phyloP scores from a whole-genome alignment of 2,888 invertebrate genomes.

The Patella pellucida region DNA sequence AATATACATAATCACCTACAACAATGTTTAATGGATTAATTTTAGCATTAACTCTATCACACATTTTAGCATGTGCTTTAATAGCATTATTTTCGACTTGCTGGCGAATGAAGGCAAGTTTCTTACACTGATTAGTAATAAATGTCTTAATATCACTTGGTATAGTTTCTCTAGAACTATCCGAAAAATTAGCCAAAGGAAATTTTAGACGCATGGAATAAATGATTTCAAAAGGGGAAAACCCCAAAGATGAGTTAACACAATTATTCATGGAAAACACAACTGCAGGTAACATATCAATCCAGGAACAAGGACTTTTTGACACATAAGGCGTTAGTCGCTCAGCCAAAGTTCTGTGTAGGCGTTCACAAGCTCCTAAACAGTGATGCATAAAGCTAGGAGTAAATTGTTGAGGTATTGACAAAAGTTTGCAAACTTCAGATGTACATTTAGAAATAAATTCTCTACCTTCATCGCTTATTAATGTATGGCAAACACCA shows the following conservation, averaged over 20 bases:
- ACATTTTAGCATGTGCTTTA: slow-evolving; percentile 4
- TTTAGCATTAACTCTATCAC: slow-evolving; percentile 16
- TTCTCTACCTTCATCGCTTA: slow-evolving; percentile 12
- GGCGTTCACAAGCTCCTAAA: slow-evolving; percentile 30
- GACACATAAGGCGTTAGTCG: slow-evolving; percentile 29
- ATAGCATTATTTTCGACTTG: background rate
- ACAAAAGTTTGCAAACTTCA: slow-evolving; percentile 8
- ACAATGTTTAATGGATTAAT: background rate
- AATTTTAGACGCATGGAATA: slow-evolving; percentile 24
- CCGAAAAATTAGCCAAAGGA: slow-evolving; percentile 10
- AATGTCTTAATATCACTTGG: background rate
- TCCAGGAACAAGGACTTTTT: slow-evolving; percentile 20
- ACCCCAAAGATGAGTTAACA: slow-evolving; percentile 18
- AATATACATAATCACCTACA: slow-evolving; percentile 18
- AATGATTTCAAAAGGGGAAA: slow-evolving; percentile 28
- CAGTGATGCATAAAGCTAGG: slow-evolving; percentile 31
- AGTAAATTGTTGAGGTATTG: slow-evolving; percentile 16
- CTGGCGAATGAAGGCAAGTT: background rate
- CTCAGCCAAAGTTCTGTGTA: slow-evolving; percentile 30
- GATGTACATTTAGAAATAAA: slow-evolving; percentile 9
- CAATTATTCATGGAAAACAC: slow-evolving; percentile 30
- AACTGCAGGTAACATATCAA: slow-evolving; percentile 26
- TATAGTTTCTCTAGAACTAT: background rate
- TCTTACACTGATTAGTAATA: slow-evolving; percentile 4
- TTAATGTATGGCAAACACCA: slow-evolving; percentile 27